These are phyloP conservation scores for Emydura subglobosa DNA, from an alignment of 2,113 vertebrate genomes.

Conservation along the genomic window DNA sequence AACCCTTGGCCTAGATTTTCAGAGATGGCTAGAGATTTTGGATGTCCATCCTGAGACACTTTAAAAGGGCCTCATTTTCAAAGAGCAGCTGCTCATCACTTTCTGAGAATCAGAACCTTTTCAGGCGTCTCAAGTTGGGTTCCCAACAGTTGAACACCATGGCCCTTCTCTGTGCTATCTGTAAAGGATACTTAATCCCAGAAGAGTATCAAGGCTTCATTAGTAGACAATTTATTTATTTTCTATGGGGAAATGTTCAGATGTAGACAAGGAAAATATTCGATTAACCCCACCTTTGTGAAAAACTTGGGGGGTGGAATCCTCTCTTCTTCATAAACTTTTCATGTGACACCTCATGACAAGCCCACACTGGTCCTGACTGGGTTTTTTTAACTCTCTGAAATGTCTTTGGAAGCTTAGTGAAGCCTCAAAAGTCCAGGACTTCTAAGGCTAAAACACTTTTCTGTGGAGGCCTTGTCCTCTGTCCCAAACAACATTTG, in stretches of 20 bases:
- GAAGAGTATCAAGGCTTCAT: neutral
- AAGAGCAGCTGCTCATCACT: neutral
- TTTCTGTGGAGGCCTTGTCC: neutral
- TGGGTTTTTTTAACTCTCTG: neutral
- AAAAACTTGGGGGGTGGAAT: neutral
- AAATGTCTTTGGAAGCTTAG: neutral
- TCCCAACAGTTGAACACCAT: neutral
- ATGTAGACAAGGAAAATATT: neutral
- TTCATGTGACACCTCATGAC: neutral
- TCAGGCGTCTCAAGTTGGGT: neutral
- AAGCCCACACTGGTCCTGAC: neutral
- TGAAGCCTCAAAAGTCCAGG: neutral
- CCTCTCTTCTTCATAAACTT: neutral
- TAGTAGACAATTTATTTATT: neutral
- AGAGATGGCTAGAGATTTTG: neutral
- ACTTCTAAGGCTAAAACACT: neutral
- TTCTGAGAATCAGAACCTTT: neutral
- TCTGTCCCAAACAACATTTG: neutral
- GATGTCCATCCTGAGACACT: neutral
- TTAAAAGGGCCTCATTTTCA: neutral
- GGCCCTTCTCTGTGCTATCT: no score
- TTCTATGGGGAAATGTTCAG: neutral
- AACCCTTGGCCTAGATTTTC: rapidly evolving
- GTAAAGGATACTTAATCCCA: neutral
- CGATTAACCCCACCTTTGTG: neutral